phyloP scores from a whole-genome alignment of 2,888 invertebrate species.

The Pinctada fucata region DNA sequence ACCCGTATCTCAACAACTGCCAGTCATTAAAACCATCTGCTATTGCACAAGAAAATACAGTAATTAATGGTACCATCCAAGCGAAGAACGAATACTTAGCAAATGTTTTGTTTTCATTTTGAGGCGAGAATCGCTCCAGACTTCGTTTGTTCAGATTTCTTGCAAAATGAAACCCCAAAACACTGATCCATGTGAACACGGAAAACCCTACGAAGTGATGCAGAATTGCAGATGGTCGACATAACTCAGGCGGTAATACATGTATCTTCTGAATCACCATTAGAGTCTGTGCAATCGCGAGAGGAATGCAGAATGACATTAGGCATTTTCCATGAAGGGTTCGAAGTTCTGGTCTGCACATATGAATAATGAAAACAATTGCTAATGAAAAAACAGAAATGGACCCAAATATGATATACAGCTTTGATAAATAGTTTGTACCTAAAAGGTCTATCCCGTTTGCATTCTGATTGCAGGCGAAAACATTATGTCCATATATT shows the following conservation, averaged over 20 bases:
- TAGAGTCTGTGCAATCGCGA: neutral
- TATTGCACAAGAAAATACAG: neutral
- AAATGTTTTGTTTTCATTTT: neutral
- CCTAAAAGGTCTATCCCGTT: too few relatives aligned
- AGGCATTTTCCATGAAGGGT: neutral
- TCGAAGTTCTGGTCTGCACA: neutral
- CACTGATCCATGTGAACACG: neutral
- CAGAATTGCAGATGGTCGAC: neutral
- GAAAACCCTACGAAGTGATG: neutral
- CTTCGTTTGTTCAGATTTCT: neutral
- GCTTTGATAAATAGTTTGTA: too few relatives aligned
- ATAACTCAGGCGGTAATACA: neutral
- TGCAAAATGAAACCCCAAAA: neutral
- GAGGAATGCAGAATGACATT: neutral
- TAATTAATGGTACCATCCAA: neutral
- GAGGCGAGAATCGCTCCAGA: neutral
- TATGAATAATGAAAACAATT: neutral
- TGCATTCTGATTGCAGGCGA: too few relatives aligned
- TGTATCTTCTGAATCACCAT: neutral
- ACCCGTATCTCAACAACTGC: neutral
- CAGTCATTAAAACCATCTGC: neutral
- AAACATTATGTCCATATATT: too few relatives aligned
- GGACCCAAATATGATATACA: too few relatives aligned
- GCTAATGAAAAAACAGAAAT: neutral
- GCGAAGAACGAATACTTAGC: neutral